phyloP scores from a whole-genome alignment of 2,113 vertebrate genomes.

The Anser cygnoides region DNA sequence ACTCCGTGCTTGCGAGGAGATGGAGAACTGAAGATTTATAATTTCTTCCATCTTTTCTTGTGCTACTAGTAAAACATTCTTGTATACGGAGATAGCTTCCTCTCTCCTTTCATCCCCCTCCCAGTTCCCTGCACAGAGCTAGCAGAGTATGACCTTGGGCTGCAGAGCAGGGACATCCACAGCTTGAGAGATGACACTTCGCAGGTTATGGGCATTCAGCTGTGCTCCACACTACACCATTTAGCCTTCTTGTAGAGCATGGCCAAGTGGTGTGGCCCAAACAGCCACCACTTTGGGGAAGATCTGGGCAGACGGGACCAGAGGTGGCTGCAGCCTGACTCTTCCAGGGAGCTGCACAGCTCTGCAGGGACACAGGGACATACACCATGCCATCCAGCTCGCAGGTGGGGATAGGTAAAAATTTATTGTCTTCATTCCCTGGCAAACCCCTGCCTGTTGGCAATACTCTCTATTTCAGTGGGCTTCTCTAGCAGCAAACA shows the following conservation, averaged over 20 bases:
- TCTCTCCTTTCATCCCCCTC: background rate
- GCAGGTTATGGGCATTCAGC: background rate
- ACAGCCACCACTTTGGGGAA: background rate
- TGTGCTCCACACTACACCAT: rapidly evolving
- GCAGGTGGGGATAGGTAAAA: background rate
- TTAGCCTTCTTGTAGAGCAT: background rate
- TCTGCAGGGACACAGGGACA: background rate
- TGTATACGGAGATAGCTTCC: background rate
- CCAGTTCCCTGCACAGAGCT: background rate
- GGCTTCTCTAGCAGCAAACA: background rate
- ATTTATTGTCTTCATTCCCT: background rate
- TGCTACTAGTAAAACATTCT: background rate
- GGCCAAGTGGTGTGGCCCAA: background rate
- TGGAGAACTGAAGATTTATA: background rate
- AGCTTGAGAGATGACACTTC: background rate
- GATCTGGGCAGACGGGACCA: background rate
- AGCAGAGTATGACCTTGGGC: background rate
- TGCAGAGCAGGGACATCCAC: background rate
- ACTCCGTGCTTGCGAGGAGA: background rate
- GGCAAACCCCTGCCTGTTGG: background rate
- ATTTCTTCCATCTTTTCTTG: background rate
- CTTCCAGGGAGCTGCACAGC: background rate
- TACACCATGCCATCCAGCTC: too few relatives aligned
- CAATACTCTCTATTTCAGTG: background rate
- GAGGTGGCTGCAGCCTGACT: background rate